Percentiles rank a stretch among this genome's conserved stretches.
phyloP scores from a whole-genome alignment of 2,888 invertebrate genomes.

The Tineola bisselliella region DNA sequence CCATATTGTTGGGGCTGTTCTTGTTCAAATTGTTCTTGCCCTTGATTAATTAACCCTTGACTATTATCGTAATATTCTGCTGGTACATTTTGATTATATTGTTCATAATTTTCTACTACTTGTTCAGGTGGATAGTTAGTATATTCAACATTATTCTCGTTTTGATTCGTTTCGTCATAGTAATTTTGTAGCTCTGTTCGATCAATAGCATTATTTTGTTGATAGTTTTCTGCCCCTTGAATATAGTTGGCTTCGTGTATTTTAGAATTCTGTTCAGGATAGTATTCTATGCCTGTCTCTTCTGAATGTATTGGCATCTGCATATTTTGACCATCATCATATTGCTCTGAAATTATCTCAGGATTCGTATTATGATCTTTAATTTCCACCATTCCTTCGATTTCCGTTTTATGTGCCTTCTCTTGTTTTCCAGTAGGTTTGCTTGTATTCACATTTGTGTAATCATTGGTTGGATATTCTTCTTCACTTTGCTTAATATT shows the following conservation, averaged over 20 bases:
- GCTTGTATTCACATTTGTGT: background rate
- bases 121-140: background rate
- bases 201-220: background rate
- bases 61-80: slow-evolving; percentile 18
- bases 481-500: background rate
- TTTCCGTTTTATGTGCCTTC: background rate
- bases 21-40: slow-evolving; percentile 20
- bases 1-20: slow-evolving; percentile 36
- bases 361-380: no score
- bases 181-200: background rate
- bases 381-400: no score
- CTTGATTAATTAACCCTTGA: slow-evolving; percentile 19
- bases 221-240: background rate
- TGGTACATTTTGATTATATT: background rate
- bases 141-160: slow-evolving; percentile 20
- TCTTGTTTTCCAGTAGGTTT: background rate
- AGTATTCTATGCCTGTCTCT: no score
- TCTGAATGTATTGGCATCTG: background rate
- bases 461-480: background rate
- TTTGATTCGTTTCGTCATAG: slow-evolving; percentile 24
- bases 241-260: no score
- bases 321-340: background rate
- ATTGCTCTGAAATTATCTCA: background rate
- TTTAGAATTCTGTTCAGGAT: no score
- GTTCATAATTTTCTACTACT: background rate